phyloP scores from a whole-genome alignment of 2,113 vertebrate species.

The Thomomys bottae region DNA sequence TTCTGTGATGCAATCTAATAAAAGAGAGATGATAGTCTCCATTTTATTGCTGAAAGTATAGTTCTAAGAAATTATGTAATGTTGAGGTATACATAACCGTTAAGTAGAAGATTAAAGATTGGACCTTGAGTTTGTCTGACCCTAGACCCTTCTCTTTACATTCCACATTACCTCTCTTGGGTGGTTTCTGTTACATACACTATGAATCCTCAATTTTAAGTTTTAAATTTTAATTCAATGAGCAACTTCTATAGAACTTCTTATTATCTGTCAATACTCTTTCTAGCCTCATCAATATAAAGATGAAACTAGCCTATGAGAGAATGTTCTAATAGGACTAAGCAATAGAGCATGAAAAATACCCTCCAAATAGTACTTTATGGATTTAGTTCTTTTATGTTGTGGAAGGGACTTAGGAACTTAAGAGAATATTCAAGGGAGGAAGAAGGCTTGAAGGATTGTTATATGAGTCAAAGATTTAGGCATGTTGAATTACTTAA shows the following conservation, averaged over 20 bases:
- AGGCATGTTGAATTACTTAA: slow-evolving; percentile 8
- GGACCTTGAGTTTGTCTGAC: slow-evolving; percentile 2
- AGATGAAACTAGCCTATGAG: slow-evolving; percentile 10
- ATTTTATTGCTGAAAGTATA: background rate
- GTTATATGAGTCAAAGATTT: background rate
- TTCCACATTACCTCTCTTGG: background rate
- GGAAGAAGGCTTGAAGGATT: background rate
- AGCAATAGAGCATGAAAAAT: background rate
- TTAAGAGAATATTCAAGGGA: background rate
- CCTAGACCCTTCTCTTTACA: background rate
- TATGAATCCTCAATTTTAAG: background rate
- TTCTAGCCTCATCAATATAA: slow-evolving; percentile 10
- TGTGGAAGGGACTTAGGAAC: background rate
- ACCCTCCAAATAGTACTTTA: background rate
- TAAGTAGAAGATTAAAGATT: background rate
- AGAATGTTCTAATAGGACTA: background rate
- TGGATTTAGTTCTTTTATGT: slow-evolving; percentile 8
- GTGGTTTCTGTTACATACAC: background rate
- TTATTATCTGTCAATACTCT: background rate
- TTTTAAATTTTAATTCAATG: background rate
- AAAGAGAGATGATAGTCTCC: background rate
- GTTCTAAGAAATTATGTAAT: background rate
- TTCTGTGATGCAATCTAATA: background rate
- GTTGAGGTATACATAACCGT: background rate
- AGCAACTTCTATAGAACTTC: background rate